Percentiles rank a stretch among this genome's conserved stretches.
Evolutionary conservation across 2,888 invertebrate genomes (phyloP).

Genomic region (Diogma glabrata): DNA sequence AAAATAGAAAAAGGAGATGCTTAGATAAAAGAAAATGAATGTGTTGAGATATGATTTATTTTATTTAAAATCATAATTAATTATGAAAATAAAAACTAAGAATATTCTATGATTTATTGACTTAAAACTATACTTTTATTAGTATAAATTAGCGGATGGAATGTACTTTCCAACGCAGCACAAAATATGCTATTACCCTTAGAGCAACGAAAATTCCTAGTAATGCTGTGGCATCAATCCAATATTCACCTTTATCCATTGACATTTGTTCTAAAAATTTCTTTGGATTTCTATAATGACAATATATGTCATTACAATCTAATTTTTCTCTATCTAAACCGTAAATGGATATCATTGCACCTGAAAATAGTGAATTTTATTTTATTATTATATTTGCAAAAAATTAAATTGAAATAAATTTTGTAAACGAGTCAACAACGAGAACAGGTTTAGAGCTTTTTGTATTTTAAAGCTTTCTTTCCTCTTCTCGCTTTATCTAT

Average conservation of each 20-base stretch:
- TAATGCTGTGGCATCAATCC: constrained; percentile 76
- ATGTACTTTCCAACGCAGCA: constrained; percentile 67
- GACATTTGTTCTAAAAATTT: constrained; percentile 78
- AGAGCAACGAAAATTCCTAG: constrained; percentile 66
- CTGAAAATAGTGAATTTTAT: constrained; percentile 24
- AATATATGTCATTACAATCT: constrained; percentile 70
- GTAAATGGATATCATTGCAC: constrained; percentile 83
- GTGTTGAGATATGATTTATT: no score
- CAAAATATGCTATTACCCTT: constrained; percentile 68
- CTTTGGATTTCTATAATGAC: constrained; percentile 69
- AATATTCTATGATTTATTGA: no score
- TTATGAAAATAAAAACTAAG: no score
- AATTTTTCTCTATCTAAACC: constrained; percentile 72
- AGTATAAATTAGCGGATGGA: constrained; percentile 37
- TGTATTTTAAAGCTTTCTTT: no score
- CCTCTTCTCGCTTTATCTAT: no score
- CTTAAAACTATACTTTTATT: no score
- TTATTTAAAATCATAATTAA: no score
- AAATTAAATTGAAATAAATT: neutral
- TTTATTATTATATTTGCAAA: neutral
- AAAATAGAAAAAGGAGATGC: no score
- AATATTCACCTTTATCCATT: constrained; percentile 65
- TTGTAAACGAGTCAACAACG: neutral
- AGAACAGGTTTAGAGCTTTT: no score
- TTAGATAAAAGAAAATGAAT: no score